phyloP scores from a whole-genome alignment of 2,113 vertebrate genomes.

The Heterochromis multidens region DNA sequence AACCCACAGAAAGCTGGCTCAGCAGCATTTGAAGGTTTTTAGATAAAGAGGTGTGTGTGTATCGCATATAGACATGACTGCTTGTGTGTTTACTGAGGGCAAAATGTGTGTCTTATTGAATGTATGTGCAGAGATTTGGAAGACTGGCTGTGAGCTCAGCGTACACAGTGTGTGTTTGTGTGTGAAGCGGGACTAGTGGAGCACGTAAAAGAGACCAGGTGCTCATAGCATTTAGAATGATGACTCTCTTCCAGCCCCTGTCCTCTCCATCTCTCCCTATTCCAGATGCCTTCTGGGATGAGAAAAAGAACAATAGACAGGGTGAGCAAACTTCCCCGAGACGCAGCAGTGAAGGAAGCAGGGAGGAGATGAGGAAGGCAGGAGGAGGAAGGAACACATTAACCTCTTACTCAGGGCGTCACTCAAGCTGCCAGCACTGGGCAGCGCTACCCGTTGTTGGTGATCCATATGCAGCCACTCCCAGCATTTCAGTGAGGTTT shows the following conservation, averaged over 20 bases:
- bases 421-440: constrained; percentile 39
- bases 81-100: neutral
- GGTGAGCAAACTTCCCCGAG: neutral
- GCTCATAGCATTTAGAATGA: constrained; percentile 49
- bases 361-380: constrained; percentile 16
- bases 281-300: constrained; percentile 17
- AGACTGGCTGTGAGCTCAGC: constrained; percentile 25
- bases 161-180: constrained; percentile 26
- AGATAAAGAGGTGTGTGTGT: constrained; percentile 26
- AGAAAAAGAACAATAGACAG: neutral
- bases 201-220: constrained; percentile 57
- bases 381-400: constrained; percentile 48
- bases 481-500: constrained; percentile 28
- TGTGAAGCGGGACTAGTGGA: constrained; percentile 28
- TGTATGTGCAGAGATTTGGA: constrained; percentile 42
- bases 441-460: neutral
- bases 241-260: constrained; percentile 26
- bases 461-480: constrained; percentile 23
- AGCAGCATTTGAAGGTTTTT: constrained; percentile 45
- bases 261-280: neutral
- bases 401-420: constrained; percentile 43
- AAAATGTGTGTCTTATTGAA: constrained; percentile 5
- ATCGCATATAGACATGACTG: neutral
- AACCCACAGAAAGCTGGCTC: constrained; percentile 42
- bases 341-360: neutral